A percentile compares a stretch with the other conserved stretches of the same genome.
Evolutionary conservation across 2,797 vertebrate genomes (phyloP).

Genomic region (Gymnodraco acuticeps): DNA sequence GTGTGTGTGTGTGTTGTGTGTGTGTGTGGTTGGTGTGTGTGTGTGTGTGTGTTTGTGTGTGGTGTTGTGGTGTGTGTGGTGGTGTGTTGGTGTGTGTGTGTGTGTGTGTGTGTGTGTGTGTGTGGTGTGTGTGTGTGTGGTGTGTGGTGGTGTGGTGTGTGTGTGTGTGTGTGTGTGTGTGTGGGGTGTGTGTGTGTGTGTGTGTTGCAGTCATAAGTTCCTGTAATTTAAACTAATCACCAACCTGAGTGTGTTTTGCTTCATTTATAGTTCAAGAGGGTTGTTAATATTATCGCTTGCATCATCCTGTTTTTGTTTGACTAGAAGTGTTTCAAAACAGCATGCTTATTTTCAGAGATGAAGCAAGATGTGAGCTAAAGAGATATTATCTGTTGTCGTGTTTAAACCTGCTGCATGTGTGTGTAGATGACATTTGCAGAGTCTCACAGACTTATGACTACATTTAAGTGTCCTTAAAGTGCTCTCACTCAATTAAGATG

Average conservation of each 20-base stretch:
- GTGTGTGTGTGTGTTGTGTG: too few species aligned
- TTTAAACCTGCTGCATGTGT: not conserved
- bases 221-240: not conserved
- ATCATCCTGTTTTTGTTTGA: not conserved
- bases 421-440: not conserved
- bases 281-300: not conserved
- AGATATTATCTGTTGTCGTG: conserved; percentile 9
- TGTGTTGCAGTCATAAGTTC: not conserved
- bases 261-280: not conserved
- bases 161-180: too few species aligned
- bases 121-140: not conserved
- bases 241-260: not conserved
- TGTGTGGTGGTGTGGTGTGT: not conserved
- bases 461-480: too few species aligned
- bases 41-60: too few species aligned
- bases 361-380: not conserved
- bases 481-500: not conserved
- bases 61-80: not conserved
- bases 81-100: too few species aligned
- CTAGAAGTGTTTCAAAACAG: not conserved
- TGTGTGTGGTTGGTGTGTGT: not conserved
- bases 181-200: not conserved
- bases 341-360: not conserved
- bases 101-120: too few species aligned
- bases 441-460: not conserved